Evolutionary conservation across 2,888 invertebrate species (phyloP).

Genomic region (Laspeyria flexula): DNA sequence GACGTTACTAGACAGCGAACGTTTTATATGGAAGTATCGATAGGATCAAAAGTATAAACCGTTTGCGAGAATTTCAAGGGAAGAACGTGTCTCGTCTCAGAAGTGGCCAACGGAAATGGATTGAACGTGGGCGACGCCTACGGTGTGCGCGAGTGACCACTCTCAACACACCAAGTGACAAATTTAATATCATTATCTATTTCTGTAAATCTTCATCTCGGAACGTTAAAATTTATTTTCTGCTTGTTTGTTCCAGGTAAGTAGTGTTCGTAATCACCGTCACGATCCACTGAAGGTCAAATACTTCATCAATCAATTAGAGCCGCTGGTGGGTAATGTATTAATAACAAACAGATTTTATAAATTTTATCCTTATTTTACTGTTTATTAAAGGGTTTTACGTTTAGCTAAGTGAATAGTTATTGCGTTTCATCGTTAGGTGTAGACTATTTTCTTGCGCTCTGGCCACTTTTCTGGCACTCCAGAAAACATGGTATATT

Average conservation of each 20-base stretch:
- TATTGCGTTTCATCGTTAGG: not conserved
- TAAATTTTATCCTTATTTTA: not conserved
- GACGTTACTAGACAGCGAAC: slow-evolving; percentile 4
- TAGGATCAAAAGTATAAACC: slow-evolving; percentile 47
- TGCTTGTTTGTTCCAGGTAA: slow-evolving; percentile 65
- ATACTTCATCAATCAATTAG: slow-evolving; percentile 39
- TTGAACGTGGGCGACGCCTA: slow-evolving; percentile 78
- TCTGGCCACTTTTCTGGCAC: too few relatives aligned
- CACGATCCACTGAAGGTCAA: slow-evolving; percentile 48
- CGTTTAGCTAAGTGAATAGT: not conserved
- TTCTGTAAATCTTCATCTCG: slow-evolving; percentile 56
- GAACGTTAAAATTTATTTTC: slow-evolving; percentile 50
- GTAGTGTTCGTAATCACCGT: slow-evolving; percentile 44
- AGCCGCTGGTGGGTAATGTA: slow-evolving; percentile 22
- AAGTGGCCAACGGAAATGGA: slow-evolving; percentile 72
- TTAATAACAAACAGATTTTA: slow-evolving; percentile 15
- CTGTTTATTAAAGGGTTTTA: not conserved
- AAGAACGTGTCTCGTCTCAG: slow-evolving; percentile 61
- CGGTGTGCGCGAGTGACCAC: slow-evolving; percentile 69
- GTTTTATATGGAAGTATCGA: slow-evolving; percentile 12
- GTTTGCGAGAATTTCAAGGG: slow-evolving; percentile 50
- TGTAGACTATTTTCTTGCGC: too few relatives aligned
- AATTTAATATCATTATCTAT: slow-evolving; percentile 71
- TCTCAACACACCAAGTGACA: slow-evolving; percentile 65
- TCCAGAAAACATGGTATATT: too few relatives aligned